Evolutionary conservation across 2,113 vertebrate genomes (phyloP).

Genomic region (Chelonoidis abingdonii): DNA sequence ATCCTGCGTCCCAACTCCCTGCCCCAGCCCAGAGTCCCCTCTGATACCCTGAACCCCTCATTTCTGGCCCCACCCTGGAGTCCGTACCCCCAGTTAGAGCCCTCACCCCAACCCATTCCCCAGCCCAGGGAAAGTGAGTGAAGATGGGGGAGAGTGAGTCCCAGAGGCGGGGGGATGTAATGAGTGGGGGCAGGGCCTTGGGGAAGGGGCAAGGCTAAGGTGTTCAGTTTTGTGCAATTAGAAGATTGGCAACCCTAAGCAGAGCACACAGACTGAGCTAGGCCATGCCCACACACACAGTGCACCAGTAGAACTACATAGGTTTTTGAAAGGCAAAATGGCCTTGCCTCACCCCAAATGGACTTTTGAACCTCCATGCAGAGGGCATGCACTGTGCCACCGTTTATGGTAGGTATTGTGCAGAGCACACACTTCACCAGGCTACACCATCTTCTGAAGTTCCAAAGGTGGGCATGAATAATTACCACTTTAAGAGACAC

Average conservation of each 20-base stretch:
- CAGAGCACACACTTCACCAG: not conserved
- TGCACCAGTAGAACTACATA: not conserved
- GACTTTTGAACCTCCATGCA: not conserved
- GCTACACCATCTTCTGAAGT: not conserved
- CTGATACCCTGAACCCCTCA: no score
- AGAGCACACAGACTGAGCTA: accelerated
- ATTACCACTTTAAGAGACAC: not conserved
- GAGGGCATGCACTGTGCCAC: not conserved
- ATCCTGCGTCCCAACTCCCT: no score
- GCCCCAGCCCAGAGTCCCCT: no score
- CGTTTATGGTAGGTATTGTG: not conserved
- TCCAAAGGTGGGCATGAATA: not conserved
- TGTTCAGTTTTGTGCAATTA: no score
- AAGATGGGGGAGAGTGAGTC: no score
- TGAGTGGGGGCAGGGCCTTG: no score
- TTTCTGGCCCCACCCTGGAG: no score
- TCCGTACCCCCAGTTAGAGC: no score
- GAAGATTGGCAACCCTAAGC: not conserved
- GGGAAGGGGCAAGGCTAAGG: no score
- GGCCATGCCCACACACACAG: not conserved
- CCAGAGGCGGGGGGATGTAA: no score
- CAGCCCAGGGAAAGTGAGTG: no score
- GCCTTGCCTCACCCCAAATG: not conserved
- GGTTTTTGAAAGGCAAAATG: not conserved
- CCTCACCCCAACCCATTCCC: no score